These are phyloP conservation scores for Diorhabda carinulata DNA, from an alignment of 1,140 invertebrate species.

Conservation along the genomic window DNA sequence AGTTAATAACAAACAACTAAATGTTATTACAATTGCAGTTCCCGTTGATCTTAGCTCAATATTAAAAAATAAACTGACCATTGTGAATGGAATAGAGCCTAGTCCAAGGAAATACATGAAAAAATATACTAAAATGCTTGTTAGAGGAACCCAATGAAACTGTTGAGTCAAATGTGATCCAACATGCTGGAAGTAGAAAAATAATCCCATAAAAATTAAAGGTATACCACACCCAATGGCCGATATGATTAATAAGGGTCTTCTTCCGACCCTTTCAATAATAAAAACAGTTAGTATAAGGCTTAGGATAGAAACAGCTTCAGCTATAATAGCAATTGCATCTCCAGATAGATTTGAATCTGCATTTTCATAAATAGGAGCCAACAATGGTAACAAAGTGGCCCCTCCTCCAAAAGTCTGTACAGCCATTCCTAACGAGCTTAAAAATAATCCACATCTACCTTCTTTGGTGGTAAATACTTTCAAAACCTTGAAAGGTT, in stretches of 20 bases:
- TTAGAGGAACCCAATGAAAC: conserved; percentile 47
- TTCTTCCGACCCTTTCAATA: conserved; percentile 65
- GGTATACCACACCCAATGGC: conserved; percentile 56
- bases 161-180: conserved; percentile 47
- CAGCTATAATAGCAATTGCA: conserved; percentile 78
- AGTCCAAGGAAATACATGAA: conserved; percentile 54
- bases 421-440: conserved; percentile 65
- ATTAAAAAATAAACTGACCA: conserved; percentile 80
- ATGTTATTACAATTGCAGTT: conserved; percentile 61
- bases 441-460: conserved; percentile 64
- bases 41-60: conserved; percentile 69
- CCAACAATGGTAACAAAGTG: conserved; percentile 5
- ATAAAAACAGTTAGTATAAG: conserved; percentile 64
- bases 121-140: conserved; percentile 35
- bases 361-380: background rate
- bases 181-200: conserved; percentile 56
- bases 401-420: conserved; percentile 74
- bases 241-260: conserved; percentile 67
- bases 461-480: conserved; percentile 55
- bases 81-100: conserved; percentile 77
- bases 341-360: conserved; percentile 47
- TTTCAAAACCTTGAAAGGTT: conserved; percentile 53
- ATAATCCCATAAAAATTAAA: conserved; percentile 54
- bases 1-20: conserved; percentile 75
- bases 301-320: conserved; percentile 66